Base-by-base conservation (phyloP, 2,797 vertebrate species). In the Lutjanus campechanus region DNA sequence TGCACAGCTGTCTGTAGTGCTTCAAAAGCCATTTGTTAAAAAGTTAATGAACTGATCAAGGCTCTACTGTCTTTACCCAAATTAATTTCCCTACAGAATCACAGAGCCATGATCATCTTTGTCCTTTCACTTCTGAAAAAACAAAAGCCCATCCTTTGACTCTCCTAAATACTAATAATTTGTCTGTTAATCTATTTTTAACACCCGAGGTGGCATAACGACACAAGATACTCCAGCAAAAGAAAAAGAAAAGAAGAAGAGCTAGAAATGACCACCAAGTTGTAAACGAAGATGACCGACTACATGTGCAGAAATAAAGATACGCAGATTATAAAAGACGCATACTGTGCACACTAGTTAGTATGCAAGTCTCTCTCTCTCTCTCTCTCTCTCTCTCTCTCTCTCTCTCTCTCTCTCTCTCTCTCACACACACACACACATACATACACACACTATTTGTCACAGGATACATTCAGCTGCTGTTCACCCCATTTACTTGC, bases 401-500 rank as follows among this genome's bases (percentile, higher is more conserved):
- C 15, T n/a, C 9, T 56, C 2, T 54, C 58, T 61, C 20, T 64
- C 16, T 12, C 16, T 47, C 41, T 11, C 44, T 40, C 6, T 29
- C 61, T 16, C 25, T 36, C 51, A 16, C 58, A 11, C 54, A 19
- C 36, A 60, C 44, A 69, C 67, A 70, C 16, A 70, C 44, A 36
- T 44, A 49, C 11, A 59, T 25, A 75, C 0, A 40, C 54, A 17
- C 16, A 73, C 54, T 75, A 79, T 85, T 89, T 88, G 73, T 91
- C 89, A 89, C 69, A 77, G 64, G 44, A 91, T 69, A 85, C 85
- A 90, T 88, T 85, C 74, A 81, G 70, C 76, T 81, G 80, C 75
- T 85, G 73, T 85, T 87, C 82, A 91, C 84, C 91, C 78, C 89
- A 92, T 93, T 92, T 88, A 78, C 83, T 88, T 90, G 85, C 83